Evolutionary conservation across 2,888 invertebrate species (phyloP).

Genomic region (Neria commutata): DNA sequence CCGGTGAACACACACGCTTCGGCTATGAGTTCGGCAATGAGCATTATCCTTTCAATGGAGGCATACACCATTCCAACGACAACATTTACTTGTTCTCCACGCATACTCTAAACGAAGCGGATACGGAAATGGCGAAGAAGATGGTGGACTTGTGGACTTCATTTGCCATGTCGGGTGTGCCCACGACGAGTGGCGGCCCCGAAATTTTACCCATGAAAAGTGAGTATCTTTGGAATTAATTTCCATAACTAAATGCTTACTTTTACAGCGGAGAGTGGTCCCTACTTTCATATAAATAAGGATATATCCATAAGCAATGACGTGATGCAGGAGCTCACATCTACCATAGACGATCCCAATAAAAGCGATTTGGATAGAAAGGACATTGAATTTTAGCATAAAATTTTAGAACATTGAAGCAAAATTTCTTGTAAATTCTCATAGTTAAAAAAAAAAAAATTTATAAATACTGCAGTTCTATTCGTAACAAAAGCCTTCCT

Average conservation of each 20-base stretch:
- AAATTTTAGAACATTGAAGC: not conserved
- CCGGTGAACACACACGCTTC: slow-evolving; percentile 60
- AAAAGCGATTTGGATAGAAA: slow-evolving; percentile 41
- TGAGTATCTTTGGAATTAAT: slow-evolving; percentile 13
- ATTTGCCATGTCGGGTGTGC: slow-evolving; percentile 56
- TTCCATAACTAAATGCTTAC: slow-evolving; percentile 20
- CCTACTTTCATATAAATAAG: slow-evolving; percentile 55
- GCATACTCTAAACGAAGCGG: slow-evolving; percentile 51
- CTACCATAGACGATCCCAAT: slow-evolving; percentile 50
- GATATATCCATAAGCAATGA: slow-evolving; percentile 38
- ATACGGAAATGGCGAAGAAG: slow-evolving; percentile 59
- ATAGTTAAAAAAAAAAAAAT: no score
- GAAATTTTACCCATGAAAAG: slow-evolving; percentile 20
- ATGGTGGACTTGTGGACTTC: slow-evolving; percentile 63
- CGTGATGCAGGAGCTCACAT: slow-evolving; percentile 48
- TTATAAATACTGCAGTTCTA: no score
- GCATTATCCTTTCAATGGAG: slow-evolving; percentile 63
- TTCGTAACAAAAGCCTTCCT: slow-evolving; percentile 24
- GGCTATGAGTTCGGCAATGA: slow-evolving; percentile 60
- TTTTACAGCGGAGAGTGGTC: slow-evolving; percentile 49
- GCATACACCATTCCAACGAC: slow-evolving; percentile 68
- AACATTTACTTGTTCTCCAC: slow-evolving; percentile 66
- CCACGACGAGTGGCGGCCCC: slow-evolving; percentile 29
- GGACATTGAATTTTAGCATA: slow-evolving; percentile 39
- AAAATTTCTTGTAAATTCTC: no score